Base-by-base conservation (phyloP, 2,113 vertebrate species). In the Ivindomyrus marchei region DNA sequence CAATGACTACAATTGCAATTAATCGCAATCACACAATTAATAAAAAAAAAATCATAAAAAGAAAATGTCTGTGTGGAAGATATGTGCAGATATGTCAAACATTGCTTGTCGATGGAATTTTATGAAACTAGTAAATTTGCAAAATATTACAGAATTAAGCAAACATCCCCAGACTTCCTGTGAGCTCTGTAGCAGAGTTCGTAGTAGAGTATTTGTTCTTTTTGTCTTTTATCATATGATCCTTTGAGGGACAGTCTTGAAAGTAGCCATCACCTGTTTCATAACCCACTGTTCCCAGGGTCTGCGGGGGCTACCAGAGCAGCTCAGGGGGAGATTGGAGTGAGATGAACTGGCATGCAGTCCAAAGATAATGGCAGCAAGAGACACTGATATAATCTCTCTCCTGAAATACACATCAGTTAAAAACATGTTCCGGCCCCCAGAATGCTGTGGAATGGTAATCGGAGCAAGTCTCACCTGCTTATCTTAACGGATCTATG, bases 191-290 rank as follows among this genome's bases (percentile, higher is more conserved):
- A 85, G 45, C 8, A 49, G 39, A 47, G 21, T 36, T 87, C 27
- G 1, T 27, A 84, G 85, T 52, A 2, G 21, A 19, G 21, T 74
- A 77, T 31, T 53, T 80, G 42, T 46, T 21, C 17, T n/a, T 52
- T n/a, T 36, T 36, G 6, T 52, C 4, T 89, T 89, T 74, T 89
- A 21, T 52, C 13, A 52, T 50, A 53, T 52, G 50, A 39, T 42
- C 31, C 31, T 52, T 53, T 27, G 88, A 88, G 83, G 90, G 58
- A 90, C 86, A 89, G 83, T 53, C 90, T 91, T 90, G 90, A 77
- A 88, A 95, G 94, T 94, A 93, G 94, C 66, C 92, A 94, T 96
- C 96, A 96, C 96, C 95, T 96, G 95, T 95, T 96, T 92, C 92
- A 70, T 89, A 70, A 92, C 93, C 92, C 90, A 31, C 85, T 93